Evolutionary conservation across 2,113 vertebrate genomes (phyloP), one percentile per base, ranked within the genome.

Genomic region (Lipotes vexillifer): DNA sequence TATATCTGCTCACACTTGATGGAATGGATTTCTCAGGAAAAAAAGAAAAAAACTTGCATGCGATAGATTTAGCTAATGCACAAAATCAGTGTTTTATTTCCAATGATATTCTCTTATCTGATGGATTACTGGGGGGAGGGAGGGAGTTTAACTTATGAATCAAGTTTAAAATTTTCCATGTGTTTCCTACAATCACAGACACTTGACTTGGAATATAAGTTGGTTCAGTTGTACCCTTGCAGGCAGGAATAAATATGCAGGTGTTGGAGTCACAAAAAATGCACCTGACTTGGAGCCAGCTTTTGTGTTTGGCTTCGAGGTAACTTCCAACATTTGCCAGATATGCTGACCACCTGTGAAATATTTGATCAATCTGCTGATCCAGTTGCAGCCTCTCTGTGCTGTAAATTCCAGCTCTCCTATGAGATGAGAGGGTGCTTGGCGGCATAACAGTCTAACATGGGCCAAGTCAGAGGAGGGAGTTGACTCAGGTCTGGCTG

Each of bases 341-440:
- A 69, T 46, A 69, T 25, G 46, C 61, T 88, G 93, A 96, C 85
- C 94, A 97, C 94, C 96, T 97, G 91, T 96, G 88, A 95, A 98
- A 94, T 97, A 97, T 94, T 86, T 96, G 57, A 66, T 87, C 66
- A 95, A 33, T 72, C 74, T 97, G 85, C 91, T 78, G 88, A 96
- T 91, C 81, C 88, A 91, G 95, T 81, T 94, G 89, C 15, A 83
- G 38, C 33, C 17, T 86, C 29, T 84, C 12, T 29, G 38, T 36
- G 88, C 69, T 89, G 8, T 86, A 59, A 75, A 92, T 96, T 90
- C 68, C 41, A 65, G n/a, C 44, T 78, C 27, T 78, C 91, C 72
- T 38, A 1, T 49, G 57, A 33, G 46, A 90, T 61, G 49, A 83
- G 29, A 97, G 49, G 49, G 59, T 69, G 11, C 23, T 89, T 81